These are phyloP conservation scores for Acanthosepion esculentum DNA, from an alignment of 2,888 invertebrate genomes.

Conservation along the genomic window DNA sequence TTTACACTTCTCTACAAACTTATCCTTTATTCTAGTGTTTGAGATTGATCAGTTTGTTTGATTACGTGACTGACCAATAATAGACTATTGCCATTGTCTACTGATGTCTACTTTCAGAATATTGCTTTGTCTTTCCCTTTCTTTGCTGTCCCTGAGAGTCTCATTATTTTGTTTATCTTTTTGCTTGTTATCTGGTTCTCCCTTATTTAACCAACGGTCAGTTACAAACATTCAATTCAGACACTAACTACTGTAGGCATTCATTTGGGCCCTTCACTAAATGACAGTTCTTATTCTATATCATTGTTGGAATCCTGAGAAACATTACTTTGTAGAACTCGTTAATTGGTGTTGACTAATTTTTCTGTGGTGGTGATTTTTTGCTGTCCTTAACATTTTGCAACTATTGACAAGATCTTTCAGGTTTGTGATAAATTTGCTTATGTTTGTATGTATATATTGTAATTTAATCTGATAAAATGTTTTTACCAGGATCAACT, in stretches of 20 bases:
- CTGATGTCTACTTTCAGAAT: background rate
- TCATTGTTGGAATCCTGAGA: background rate
- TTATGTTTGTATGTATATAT: background rate
- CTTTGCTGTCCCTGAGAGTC: background rate
- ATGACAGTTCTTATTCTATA: background rate
- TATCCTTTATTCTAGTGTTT: background rate
- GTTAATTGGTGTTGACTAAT: background rate
- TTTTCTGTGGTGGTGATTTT: background rate
- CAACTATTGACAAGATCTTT: background rate
- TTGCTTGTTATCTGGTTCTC: background rate
- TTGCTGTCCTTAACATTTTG: background rate
- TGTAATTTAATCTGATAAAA: too few relatives aligned
- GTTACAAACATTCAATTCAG: background rate
- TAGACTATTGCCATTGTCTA: background rate
- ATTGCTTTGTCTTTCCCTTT: background rate
- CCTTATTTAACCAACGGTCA: background rate
- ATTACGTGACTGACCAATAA: background rate
- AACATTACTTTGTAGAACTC: background rate
- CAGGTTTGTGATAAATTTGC: background rate
- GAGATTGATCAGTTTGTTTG: background rate
- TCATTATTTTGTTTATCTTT: background rate
- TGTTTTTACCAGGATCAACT: too few relatives aligned
- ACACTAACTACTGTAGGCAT: background rate
- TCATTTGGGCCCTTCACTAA: background rate
- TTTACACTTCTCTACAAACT: background rate